Base-by-base conservation (phyloP, 1,140 invertebrate species). In the Papilio glaucus region DNA sequence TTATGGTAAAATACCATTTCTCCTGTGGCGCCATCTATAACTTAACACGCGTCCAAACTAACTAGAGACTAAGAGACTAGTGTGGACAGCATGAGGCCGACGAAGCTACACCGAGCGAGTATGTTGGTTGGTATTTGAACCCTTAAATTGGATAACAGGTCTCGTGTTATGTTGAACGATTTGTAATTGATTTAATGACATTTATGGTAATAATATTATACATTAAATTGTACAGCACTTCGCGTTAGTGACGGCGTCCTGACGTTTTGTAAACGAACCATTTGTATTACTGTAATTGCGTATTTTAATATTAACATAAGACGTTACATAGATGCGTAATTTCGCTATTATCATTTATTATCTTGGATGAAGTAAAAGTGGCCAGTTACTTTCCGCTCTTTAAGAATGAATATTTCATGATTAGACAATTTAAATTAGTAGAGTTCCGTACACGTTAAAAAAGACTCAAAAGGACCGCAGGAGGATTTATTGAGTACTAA, bases 351-450 rank as follows among this genome's bases (percentile, higher is more conserved):
- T 57, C 9, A 57, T 57, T 24, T 21, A 9, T 18, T 57, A 57
- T 26, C 21, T 57, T 26, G 12, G 21, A 57, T 57, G 49, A 18
- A 57, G 49, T 57, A 57, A 57, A 57, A 57, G 49, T 57, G 24
- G 24, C 49, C 29, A 57, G 12, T 57, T 21, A 24, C 45, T 26
- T 57, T 57, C 21, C 49, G 49, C 21, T 13, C 39, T 41, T 24
- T 26, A 12, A 24, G 6, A 57, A 57, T 57, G 6, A 57, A 57
- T 57, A 26, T 21, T 24, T 57, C 49, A 57, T 10, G 24, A 57
- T 3, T 57, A 57, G 49, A 24, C 49, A 26, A 24, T 24, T 26
- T 24, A 57, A 41, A 13, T 24, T 13, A 13, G 9, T 57, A 4
- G 21, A 21, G 49, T 57, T 24, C 49, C n/a, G 49, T 57, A 53